Conservation (phyloP, 2,113 vertebrate genomes). For the Ailuropoda melanoleuca region DNA sequence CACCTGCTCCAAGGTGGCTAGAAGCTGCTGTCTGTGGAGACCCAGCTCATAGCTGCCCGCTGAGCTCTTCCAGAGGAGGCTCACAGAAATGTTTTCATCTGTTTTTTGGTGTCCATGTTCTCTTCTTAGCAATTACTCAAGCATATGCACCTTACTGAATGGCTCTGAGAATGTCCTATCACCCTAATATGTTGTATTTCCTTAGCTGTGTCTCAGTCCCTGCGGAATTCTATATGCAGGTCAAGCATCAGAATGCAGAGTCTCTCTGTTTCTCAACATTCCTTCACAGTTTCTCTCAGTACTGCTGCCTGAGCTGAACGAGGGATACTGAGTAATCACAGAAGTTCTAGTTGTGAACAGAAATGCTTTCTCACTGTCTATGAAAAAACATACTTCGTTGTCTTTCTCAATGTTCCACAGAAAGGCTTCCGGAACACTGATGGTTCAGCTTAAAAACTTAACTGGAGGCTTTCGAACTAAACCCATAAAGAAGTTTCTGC, state of each 20-base stretch:
- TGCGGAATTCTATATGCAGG: not conserved
- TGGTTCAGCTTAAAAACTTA: not conserved
- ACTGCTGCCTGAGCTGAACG: not conserved
- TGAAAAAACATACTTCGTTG: not conserved
- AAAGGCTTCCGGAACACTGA: not conserved
- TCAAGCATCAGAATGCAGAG: not conserved
- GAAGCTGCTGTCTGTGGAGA: not conserved
- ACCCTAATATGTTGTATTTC: not conserved
- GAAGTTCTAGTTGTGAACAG: not conserved
- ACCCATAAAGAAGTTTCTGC: not conserved
- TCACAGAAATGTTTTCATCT: not conserved
- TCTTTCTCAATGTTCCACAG: not conserved
- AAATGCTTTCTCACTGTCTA: not conserved
- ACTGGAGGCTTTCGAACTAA: not conserved
- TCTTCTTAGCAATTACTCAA: not conserved
- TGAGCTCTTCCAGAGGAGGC: not conserved
- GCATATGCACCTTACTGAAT: not conserved
- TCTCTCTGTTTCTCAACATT: not conserved
- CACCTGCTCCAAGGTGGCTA: accelerated
- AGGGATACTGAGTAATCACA: not conserved
- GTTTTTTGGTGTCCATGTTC: not conserved
- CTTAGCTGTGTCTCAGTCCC: accelerated
- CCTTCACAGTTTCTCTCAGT: not conserved
- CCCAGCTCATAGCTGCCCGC: not conserved
- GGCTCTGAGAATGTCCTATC: not conserved